Evolutionary conservation across 2,888 invertebrate genomes (phyloP), one percentile per base, ranked within the genome.

Genomic region (Ormia ochracea): DNA sequence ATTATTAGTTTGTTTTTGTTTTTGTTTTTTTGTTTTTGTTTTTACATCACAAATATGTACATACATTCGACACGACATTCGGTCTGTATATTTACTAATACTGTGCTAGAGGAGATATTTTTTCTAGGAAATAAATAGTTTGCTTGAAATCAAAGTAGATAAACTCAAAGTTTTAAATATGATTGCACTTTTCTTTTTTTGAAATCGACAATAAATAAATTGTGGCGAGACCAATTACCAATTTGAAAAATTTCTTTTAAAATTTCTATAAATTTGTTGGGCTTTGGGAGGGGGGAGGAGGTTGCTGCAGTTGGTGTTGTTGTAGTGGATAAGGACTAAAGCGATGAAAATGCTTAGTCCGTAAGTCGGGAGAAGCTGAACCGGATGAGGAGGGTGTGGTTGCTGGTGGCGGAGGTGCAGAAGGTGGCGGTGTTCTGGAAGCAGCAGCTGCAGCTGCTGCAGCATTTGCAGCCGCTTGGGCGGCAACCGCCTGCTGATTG

Each of bases 321-420:
- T 85, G 85, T 81, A 88, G 84, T 54, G 86, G 85, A 82, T 88
- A 88, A 28, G 89, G 86, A 76, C 88, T 88, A 78, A 86, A 88
- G 21, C 88, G 85, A 69, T 86, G 86, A 83, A 85, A 87, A 65
- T 90, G 89, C 66, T 89, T 88, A n/a, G 87, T 85, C 38, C 90
- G 85, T 84, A 90, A 84, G 82, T 90, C 90, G 1, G 90, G 90
- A 5, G 90, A 90, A 1, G 89, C 89, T 4, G 89, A 89, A 23
- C 89, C 88, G 0, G 89, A 89, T 72, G 90, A 88, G 43, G 90
- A 88, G 45, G 90, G 88, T 66, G 85, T 85, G 28, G 86, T 86
- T 75, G 81, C 86, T 76, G 82, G 88, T 75, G 86, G 85, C 45
- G 87, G 86, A 14, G 81, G 79, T 21, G 82, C 73, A 1, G 12